Conservation (phyloP, 2,888 invertebrate species). For the Sphinx pinastri region DNA sequence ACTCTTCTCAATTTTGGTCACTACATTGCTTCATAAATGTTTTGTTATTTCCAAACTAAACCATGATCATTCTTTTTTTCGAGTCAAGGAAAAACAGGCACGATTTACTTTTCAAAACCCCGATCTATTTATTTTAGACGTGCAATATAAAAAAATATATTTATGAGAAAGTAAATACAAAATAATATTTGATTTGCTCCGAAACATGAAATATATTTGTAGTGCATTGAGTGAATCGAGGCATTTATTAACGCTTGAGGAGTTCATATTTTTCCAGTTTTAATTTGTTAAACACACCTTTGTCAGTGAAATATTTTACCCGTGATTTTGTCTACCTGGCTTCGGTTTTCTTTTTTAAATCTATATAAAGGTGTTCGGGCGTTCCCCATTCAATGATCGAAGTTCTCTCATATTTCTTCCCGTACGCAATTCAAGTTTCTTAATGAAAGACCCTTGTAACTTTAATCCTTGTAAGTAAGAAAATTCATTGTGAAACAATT, state of each 20-base stretch:
- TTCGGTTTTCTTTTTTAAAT: slow-evolving; percentile 39
- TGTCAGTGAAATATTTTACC: slow-evolving; percentile 1
- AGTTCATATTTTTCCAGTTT: background rate
- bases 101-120: too few relatives aligned
- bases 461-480: slow-evolving; percentile 64
- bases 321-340: slow-evolving; percentile 17
- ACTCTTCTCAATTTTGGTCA: too few relatives aligned
- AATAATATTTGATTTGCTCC: background rate
- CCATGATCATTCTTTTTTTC: too few relatives aligned
- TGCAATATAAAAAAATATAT: background rate
- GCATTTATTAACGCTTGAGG: slow-evolving; percentile 4
- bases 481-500: slow-evolving; percentile 66
- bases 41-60: too few relatives aligned
- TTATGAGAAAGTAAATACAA: background rate
- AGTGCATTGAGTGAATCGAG: background rate
- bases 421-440: slow-evolving; percentile 68
- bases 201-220: background rate
- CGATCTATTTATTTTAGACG: too few relatives aligned
- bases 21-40: too few relatives aligned
- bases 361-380: slow-evolving; percentile 53
- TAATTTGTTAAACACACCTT: background rate
- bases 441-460: slow-evolving; percentile 72
- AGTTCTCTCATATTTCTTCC: slow-evolving; percentile 73
- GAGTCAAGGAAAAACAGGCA: too few relatives aligned
- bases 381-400: slow-evolving; percentile 66